Base-by-base conservation (phyloP, 1,140 invertebrate genomes). In the Drosophila nigromelanica region DNA sequence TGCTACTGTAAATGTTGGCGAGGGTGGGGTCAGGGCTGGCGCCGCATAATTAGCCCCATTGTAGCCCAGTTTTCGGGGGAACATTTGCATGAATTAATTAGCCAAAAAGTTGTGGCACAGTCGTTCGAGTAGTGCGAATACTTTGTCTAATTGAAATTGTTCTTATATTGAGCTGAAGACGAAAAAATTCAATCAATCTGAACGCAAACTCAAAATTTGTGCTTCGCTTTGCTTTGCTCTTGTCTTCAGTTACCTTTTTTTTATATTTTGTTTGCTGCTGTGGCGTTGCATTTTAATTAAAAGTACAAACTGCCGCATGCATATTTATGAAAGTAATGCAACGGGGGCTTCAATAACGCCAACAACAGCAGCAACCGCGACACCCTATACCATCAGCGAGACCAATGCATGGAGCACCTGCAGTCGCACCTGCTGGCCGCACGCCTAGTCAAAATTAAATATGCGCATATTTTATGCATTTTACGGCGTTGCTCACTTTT, bases 401-500 rank as follows among this genome's bases (percentile, higher is more conserved):
- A 43, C 33, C 40, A 45, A 33, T 60, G 55, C 54, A 67, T 47
- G 37, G 21, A 56, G 54, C 76, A 63, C 52, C 21, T 70, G 69
- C 56, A 59, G 59, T 64, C 42, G 42, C 73, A 73, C 56, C 21
- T 18, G 43, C 52, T 76, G 72, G 76, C 77, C 79, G 79, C 78
- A 79, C 71, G 83, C 82, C 81, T 86, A 87, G 82, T 82, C 78
- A 63, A 71, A 78, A 87, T 87, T 79, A 87, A 76, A 87, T 89
- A 87, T 87, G 82, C 78, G 82, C 82, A 87, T 87, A 87, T 89
- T 82, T 87, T 76, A 82, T 89, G 82, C 76, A 87, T 82, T 87
- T 89, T 76, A 51, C 69, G 59, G 30, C 72, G 82, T 27, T 89
- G 82, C 83, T 87, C 82, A 78, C 78, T 82, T 86, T 73, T 56